Base-by-base conservation (phyloP, 2,113 vertebrate species). In the Oplegnathus fasciatus region DNA sequence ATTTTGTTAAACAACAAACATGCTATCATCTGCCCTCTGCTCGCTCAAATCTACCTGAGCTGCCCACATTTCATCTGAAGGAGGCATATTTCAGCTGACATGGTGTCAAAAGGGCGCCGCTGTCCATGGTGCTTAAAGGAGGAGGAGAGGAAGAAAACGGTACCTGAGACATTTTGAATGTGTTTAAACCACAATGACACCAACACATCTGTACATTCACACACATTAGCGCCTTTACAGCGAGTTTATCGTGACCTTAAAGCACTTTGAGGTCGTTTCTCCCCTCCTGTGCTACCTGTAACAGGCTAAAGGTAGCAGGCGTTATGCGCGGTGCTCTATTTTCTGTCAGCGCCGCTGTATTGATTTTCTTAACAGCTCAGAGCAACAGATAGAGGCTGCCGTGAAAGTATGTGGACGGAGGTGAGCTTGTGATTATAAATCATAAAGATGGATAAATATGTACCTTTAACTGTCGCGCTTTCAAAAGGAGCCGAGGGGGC, bases 401-500 rank as follows among this genome's bases (percentile, higher is more conserved):
- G 2, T 52, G n/a, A 18, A 22, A 50, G 73, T 58, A 7, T 20
- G 52, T 13, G 11, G 4, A 4, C 15, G n/a, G 28, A 5, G n/a
- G 30, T 0, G n/a, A 26, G 75, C 37, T 26, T 6, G 2, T 24
- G 9, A 57, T 50, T 4, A 15, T 0, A 50, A 57, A 68, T 5
- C 6, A 66, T 1, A 58, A 57, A 34, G n/a, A n/a, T n/a, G n/a
- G n/a, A n/a, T n/a, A n/a, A n/a, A n/a, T n/a, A n/a, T n/a, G n/a
- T n/a, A n/a, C n/a, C n/a, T n/a, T 37, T 80, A 65, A 89, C 42
- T 32, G 86, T 76, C 69, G 71, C 55, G 54, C 78, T 58, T 76
- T 90, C 77, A 71, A 66, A 82, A 52, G 24, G 55, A 87, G 79
- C 75, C 74, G 80, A 76, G 52, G 87, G 74, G 73, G 75, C 73